Evolutionary conservation across 2,888 invertebrate species (phyloP).

Genomic region (Argyresthia goedartella): DNA sequence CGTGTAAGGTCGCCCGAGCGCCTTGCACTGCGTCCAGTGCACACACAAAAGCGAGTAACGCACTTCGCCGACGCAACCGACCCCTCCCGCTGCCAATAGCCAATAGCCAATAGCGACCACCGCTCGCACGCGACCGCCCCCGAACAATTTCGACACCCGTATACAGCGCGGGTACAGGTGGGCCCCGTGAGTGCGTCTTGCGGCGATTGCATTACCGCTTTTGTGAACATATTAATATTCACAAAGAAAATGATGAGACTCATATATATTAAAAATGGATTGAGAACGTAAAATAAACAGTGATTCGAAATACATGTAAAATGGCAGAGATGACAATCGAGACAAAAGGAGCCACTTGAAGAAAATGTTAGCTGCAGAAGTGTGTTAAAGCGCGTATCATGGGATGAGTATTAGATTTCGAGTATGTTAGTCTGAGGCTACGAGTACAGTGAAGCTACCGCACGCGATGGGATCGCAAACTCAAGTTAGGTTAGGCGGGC

Average conservation of each 20-base stretch:
- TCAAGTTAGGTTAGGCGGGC: slow-evolving; percentile 59
- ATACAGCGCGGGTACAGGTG: slow-evolving; percentile 22
- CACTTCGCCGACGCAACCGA: slow-evolving; percentile 58
- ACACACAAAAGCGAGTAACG: slow-evolving; percentile 72
- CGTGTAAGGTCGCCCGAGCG: slow-evolving; percentile 55
- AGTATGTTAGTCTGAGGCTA: slow-evolving; percentile 62
- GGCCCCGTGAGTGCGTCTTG: slow-evolving; percentile 49
- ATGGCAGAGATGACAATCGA: slow-evolving; percentile 31
- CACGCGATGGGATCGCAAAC: slow-evolving; percentile 40
- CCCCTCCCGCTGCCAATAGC: slow-evolving; percentile 42
- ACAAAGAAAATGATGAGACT: slow-evolving; percentile 53
- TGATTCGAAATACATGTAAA: slow-evolving; percentile 15
- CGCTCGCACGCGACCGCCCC: slow-evolving; percentile 11
- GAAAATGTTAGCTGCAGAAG: slow-evolving; percentile 49
- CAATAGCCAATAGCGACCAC: too few species aligned
- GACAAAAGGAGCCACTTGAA: not conserved
- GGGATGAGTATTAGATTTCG: slow-evolving; percentile 31
- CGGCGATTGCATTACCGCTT: slow-evolving; percentile 71
- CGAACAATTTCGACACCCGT: slow-evolving; percentile 38
- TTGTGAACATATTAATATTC: slow-evolving; percentile 66
- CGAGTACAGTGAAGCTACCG: slow-evolving; percentile 37
- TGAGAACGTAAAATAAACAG: not conserved
- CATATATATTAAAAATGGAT: slow-evolving; percentile 6
- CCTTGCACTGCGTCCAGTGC: slow-evolving; percentile 68
- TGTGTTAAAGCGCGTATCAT: slow-evolving; percentile 51